phyloP scores from a whole-genome alignment of 2,113 vertebrate genomes.

The Paradoxurus hermaphroditus region DNA sequence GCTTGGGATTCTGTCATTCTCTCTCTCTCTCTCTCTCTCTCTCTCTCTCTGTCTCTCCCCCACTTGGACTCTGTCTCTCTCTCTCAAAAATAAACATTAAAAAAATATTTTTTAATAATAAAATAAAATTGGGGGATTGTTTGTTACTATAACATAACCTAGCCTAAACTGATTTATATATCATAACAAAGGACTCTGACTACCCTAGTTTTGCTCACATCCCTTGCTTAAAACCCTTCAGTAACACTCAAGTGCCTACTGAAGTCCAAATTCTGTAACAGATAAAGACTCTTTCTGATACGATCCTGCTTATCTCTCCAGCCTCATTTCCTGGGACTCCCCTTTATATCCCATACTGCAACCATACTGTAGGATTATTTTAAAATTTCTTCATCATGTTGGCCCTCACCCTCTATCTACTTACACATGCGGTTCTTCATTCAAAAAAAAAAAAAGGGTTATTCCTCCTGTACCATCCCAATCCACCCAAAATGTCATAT shows the following conservation, averaged over 20 bases:
- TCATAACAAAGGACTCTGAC: neutral
- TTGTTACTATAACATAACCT: conserved; percentile 1
- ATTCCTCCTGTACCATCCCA: neutral
- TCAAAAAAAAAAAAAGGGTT: neutral
- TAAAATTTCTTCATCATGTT: neutral
- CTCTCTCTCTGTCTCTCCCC: too few species aligned
- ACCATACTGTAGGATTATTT: neutral
- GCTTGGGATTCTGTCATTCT: too few species aligned
- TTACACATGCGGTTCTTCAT: neutral
- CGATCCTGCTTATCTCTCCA: neutral
- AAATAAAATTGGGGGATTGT: neutral
- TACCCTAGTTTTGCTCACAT: conserved; percentile 2
- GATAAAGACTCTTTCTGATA: neutral
- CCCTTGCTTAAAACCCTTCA: neutral
- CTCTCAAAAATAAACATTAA: too few species aligned
- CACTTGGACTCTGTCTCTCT: too few species aligned
- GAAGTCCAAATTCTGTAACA: conserved; percentile 2
- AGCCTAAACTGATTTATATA: neutral
- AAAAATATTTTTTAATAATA: too few species aligned
- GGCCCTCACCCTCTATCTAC: neutral
- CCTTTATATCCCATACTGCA: neutral
- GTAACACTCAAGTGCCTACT: neutral
- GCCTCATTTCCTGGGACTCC: neutral
- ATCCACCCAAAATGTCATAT: neutral
- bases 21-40: too few species aligned